Evolutionary conservation across 2,113 vertebrate genomes (phyloP), one percentile per base, ranked within the genome.

Genomic region (Ictidomys tridecemlineatus): DNA sequence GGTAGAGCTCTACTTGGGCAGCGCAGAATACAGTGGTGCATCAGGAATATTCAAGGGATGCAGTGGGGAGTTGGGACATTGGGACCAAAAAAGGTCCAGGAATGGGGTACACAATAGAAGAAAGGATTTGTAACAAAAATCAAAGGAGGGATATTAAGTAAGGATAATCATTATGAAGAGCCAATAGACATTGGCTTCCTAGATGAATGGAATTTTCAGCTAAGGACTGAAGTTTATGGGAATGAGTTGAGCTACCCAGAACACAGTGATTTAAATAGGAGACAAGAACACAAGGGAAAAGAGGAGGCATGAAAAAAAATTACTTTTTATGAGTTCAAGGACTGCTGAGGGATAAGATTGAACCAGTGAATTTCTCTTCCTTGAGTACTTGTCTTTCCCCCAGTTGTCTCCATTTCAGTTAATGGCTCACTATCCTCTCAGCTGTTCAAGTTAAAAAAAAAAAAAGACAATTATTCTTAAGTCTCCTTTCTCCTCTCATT

Each of bases 361-460:
- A 93, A 42, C 34, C 56, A 77, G 17, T 79, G 51, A 89, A 30
- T 91, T 77, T 85, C 63, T 6, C 30, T 7, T 53, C 32, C 72
- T 32, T 6, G 39, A 39, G 16, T 34, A 0, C 17, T 65, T 34
- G 2, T n/a, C 8, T 16, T 65, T 4, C 14, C 26, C 3, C 2
- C 17, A 26, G 2, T 53, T 6, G 28, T 53, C 22, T 95, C 13
- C 14, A 39, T 79, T 51, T 72, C 34, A 72, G 5, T 61, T 83
- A 65, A 69, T 17, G 74, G 13, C 32, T 63, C 58, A 65, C 30
- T 37, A 67, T 42, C 10, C 39, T 86, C 48, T 58, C 9, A 61
- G 32, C 37, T 67, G n/a, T 69, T 95, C 26, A 96, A 72, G 53
- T 92, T 34, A 70, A 78, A 90, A 65, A 37, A 78, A 90, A 78